Conservation (phyloP, 2,797 vertebrate species). For the Mormyrus proboscirostris region DNA sequence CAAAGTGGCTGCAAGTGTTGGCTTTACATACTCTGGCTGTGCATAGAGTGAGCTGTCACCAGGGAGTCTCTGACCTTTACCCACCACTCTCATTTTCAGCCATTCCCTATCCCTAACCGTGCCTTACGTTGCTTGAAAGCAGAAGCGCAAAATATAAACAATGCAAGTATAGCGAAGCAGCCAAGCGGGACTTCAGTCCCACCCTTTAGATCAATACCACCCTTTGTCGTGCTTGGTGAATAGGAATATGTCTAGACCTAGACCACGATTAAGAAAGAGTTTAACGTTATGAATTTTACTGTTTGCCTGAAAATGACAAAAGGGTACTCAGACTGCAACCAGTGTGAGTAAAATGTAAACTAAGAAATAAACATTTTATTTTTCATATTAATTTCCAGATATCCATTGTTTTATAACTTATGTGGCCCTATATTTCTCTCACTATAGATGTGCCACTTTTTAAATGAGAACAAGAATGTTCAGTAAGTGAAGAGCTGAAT, state of each 20-base stretch:
- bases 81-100: constrained; percentile 22
- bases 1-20: constrained; percentile 35
- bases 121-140: constrained; percentile 19
- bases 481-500: background rate
- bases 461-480: background rate
- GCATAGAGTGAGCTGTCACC: constrained; percentile 58
- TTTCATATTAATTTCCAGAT: background rate
- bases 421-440: background rate
- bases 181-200: constrained; percentile 19
- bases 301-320: constrained; percentile 1
- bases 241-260: background rate
- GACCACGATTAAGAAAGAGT: background rate
- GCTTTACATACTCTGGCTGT: constrained; percentile 51
- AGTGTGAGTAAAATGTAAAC: background rate
- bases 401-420: background rate
- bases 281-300: background rate
- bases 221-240: constrained; percentile 12
- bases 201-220: constrained; percentile 21
- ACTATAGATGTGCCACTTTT: background rate
- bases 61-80: constrained; percentile 63
- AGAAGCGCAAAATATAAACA: constrained; percentile 17
- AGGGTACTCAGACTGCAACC: background rate
- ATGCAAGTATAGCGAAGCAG: constrained; percentile 5
- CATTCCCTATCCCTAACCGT: constrained; percentile 36
- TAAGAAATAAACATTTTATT: background rate